phyloP scores from a whole-genome alignment of 2,888 invertebrate species.

The Plebejus anna region DNA sequence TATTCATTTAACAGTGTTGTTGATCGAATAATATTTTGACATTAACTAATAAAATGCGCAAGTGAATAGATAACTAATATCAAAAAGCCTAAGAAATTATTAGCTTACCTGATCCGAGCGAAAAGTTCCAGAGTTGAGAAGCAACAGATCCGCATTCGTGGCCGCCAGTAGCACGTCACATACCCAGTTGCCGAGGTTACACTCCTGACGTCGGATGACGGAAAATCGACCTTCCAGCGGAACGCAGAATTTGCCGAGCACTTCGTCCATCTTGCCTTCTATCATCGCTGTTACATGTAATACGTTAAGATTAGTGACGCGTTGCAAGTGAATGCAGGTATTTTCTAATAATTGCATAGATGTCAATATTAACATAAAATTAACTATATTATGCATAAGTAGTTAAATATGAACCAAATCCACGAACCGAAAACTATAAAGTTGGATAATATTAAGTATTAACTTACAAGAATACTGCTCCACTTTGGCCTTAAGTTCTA shows the following conservation, averaged over 20 bases:
- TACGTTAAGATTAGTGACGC: not conserved
- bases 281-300: slow-evolving; percentile 81
- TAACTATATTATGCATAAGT: too few species aligned
- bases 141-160: slow-evolving; percentile 90
- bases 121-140: slow-evolving; percentile 93
- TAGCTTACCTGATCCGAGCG: slow-evolving; percentile 82
- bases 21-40: too few species aligned
- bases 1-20: too few species aligned
- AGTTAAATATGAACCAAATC: too few species aligned
- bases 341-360: too few species aligned
- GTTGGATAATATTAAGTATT: too few species aligned
- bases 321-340: too few species aligned
- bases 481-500: slow-evolving; percentile 83
- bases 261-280: slow-evolving; percentile 90
- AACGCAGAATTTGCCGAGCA: slow-evolving; percentile 90
- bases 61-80: not conserved
- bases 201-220: slow-evolving; percentile 88
- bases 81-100: not conserved
- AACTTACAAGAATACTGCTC: slow-evolving; percentile 84
- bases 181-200: slow-evolving; percentile 93
- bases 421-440: too few species aligned
- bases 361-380: too few species aligned
- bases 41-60: too few species aligned
- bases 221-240: slow-evolving; percentile 92
- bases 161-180: slow-evolving; percentile 91